Evolutionary conservation across 2,797 vertebrate species (phyloP).

Genomic region (Rousettus madagascariensis): DNA sequence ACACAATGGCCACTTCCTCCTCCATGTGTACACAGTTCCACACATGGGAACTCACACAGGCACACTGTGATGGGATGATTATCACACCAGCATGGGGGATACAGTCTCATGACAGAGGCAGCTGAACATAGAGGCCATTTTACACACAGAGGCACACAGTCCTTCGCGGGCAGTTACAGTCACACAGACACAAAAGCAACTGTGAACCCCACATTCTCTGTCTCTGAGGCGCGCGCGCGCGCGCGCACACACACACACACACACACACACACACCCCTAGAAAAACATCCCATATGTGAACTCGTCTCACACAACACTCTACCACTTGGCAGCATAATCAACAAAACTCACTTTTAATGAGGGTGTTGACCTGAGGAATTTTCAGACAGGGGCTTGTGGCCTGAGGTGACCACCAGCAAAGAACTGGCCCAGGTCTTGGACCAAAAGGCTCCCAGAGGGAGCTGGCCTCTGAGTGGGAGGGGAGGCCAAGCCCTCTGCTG

Average conservation of each 20-base stretch:
- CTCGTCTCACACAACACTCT: background rate
- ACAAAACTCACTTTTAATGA: slow-evolving; percentile 83
- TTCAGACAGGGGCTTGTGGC: slow-evolving; percentile 70
- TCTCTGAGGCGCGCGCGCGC: no score
- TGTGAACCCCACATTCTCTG: rapidly evolving
- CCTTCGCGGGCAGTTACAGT: background rate
- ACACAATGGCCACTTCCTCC: background rate
- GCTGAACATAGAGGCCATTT: background rate
- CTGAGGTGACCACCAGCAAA: background rate
- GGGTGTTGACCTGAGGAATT: slow-evolving; percentile 81
- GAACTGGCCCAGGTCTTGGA: background rate
- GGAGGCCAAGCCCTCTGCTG: background rate
- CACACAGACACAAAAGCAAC: background rate
- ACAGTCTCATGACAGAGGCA: background rate
- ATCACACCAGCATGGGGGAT: background rate
- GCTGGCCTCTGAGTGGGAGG: background rate
- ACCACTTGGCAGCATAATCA: slow-evolving; percentile 61
- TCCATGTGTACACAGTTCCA: rapidly evolving
- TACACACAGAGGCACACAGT: background rate
- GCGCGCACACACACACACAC: background rate
- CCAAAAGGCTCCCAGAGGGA: background rate
- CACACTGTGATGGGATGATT: no score
- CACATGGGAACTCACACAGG: background rate
- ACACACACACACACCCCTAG: background rate
- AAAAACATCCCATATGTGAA: background rate